A percentile compares a stretch with the other conserved stretches of the same genome.
Evolutionary conservation across 1,140 invertebrate genomes (phyloP).

Genomic region (Trachymyrmex cornetzi): DNA sequence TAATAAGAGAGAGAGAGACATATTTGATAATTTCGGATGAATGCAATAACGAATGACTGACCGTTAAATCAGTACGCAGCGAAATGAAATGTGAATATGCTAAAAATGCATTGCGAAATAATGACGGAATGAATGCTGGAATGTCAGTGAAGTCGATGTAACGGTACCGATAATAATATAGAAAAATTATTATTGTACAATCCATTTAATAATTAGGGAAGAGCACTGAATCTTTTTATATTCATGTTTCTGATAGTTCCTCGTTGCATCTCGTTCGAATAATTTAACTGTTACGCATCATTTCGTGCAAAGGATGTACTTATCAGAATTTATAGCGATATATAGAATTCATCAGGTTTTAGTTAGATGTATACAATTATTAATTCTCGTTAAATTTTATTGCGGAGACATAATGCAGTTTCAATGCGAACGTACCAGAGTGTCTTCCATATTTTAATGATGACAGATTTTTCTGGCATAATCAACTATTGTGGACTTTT

Average conservation of each 20-base stretch:
- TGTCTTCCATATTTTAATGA: constrained; percentile 72
- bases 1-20: constrained; percentile 80
- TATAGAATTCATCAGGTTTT: constrained; percentile 54
- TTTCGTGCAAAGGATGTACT: constrained; percentile 66
- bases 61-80: constrained; percentile 70
- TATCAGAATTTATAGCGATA: constrained; percentile 67
- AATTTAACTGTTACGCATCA: constrained; percentile 74
- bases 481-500: constrained; percentile 13
- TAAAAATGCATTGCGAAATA: constrained; percentile 49
- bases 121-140: constrained; percentile 66
- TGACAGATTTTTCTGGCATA: constrained; percentile 47
- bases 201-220: constrained; percentile 74
- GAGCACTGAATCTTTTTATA: constrained; percentile 82
- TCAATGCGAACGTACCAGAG: constrained; percentile 53
- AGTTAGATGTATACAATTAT: constrained; percentile 65
- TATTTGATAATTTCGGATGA: constrained; percentile 83
- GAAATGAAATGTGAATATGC: constrained; percentile 69
- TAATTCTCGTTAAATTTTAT: constrained; percentile 61
- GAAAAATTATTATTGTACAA: constrained; percentile 75
- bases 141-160: constrained; percentile 73
- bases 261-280: constrained; percentile 78
- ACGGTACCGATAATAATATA: constrained; percentile 73
- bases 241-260: constrained; percentile 82
- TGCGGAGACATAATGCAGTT: constrained; percentile 58
- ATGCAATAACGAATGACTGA: constrained; percentile 82